Percentiles rank a stretch among this genome's conserved stretches.
Evolutionary conservation across 2,113 vertebrate genomes (phyloP).

Genomic region (Peucedramus taeniatus): DNA sequence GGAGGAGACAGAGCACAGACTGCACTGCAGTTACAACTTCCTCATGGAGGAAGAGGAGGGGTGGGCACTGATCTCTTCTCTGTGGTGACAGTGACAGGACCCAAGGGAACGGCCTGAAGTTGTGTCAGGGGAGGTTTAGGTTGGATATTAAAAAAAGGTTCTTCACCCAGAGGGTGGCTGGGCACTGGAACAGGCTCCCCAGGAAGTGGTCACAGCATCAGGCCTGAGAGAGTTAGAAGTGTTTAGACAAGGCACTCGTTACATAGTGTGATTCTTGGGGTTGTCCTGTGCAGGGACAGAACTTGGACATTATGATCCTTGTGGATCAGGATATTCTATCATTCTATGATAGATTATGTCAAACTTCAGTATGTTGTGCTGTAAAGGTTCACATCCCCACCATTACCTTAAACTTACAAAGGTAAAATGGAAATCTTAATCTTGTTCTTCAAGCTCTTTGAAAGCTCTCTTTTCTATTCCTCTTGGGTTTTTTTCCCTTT

Average conservation of each 20-base stretch:
- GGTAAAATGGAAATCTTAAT: neutral
- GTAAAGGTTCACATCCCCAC: neutral
- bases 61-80: neutral
- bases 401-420: neutral
- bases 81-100: neutral
- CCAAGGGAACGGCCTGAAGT: neutral
- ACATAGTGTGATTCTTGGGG: neutral
- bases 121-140: rapidly evolving
- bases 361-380: neutral
- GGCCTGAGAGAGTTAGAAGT: neutral
- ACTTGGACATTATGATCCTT: neutral
- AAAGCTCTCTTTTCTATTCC: neutral
- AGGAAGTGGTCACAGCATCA: neutral
- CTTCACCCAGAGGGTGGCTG: neutral
- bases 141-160: neutral
- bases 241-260: neutral
- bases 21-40: neutral
- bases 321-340: neutral
- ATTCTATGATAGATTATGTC: neutral
- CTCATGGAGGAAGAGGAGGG: rapidly evolving
- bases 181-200: no score
- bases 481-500: rapidly evolving
- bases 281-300: neutral
- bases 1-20: neutral
- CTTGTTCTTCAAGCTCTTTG: neutral